Percentiles rank a stretch among this genome's conserved stretches.
phyloP scores from a whole-genome alignment of 2,113 vertebrate genomes.

The Trogon surrucura region DNA sequence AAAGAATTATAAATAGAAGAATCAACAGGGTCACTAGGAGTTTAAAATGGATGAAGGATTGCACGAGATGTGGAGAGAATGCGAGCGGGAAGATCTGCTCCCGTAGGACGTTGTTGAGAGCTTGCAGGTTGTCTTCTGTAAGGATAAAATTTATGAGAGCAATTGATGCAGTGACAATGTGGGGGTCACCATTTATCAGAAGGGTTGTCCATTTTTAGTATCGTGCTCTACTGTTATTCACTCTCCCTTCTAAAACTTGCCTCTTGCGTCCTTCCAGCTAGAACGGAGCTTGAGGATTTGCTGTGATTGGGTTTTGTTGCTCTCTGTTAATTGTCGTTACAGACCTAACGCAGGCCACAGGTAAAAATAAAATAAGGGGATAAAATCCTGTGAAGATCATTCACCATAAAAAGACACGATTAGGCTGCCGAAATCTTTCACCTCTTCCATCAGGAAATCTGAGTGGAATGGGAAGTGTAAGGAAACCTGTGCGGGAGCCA shows the following conservation, averaged over 20 bases:
- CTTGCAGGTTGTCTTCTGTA: background rate
- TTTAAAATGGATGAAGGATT: background rate
- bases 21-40: background rate
- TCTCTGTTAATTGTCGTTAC: background rate
- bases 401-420: background rate
- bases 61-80: background rate
- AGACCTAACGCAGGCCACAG: background rate
- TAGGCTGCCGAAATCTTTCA: background rate
- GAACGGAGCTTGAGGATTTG: background rate
- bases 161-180: background rate
- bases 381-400: background rate
- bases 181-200: background rate
- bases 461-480: background rate
- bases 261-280: background rate
- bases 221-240: background rate
- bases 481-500: background rate
- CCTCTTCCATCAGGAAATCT: background rate
- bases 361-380: background rate
- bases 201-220: background rate
- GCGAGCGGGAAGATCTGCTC: background rate
- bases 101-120: accelerated
- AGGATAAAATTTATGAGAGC: background rate
- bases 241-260: background rate
- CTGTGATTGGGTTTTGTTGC: background rate
- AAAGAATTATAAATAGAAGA: constrained; percentile 14